phyloP scores from a whole-genome alignment of 2,797 vertebrate genomes.

The Melanogrammus aeglefinus region DNA sequence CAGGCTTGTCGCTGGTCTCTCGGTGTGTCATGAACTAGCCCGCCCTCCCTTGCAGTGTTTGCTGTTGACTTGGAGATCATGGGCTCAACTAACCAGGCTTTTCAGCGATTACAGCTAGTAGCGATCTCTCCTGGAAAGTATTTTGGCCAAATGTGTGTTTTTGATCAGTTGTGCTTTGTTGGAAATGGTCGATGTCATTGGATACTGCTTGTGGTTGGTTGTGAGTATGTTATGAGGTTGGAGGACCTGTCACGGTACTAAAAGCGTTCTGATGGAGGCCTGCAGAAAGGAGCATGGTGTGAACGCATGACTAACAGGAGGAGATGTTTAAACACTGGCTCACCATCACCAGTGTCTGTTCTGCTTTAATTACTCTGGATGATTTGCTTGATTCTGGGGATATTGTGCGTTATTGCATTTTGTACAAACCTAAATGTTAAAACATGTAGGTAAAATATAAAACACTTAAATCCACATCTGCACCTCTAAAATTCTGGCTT shows the following conservation, averaged over 20 bases:
- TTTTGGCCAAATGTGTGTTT: background rate
- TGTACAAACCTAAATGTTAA: background rate
- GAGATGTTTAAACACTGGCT: background rate
- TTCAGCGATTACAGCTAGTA: background rate
- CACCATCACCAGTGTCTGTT: background rate
- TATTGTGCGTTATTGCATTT: background rate
- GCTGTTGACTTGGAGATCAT: background rate
- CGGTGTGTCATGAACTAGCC: constrained; percentile 33
- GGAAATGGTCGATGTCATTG: background rate
- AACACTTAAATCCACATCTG: background rate
- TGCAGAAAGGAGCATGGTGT: background rate
- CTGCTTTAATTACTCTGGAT: background rate
- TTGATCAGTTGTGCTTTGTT: background rate
- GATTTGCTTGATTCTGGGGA: background rate
- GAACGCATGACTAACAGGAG: background rate
- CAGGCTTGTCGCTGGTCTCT: constrained; percentile 1
- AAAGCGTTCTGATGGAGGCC: background rate
- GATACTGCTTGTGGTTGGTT: background rate
- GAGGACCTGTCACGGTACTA: background rate
- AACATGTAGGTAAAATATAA: too few species aligned
- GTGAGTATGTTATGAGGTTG: background rate
- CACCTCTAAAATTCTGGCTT: background rate
- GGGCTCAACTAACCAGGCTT: background rate
- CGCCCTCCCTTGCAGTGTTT: background rate
- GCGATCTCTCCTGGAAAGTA: background rate